A percentile compares a stretch with the other conserved stretches of the same genome.
phyloP scores from a whole-genome alignment of 2,113 vertebrate genomes.

The Gopherus evgoodei region DNA sequence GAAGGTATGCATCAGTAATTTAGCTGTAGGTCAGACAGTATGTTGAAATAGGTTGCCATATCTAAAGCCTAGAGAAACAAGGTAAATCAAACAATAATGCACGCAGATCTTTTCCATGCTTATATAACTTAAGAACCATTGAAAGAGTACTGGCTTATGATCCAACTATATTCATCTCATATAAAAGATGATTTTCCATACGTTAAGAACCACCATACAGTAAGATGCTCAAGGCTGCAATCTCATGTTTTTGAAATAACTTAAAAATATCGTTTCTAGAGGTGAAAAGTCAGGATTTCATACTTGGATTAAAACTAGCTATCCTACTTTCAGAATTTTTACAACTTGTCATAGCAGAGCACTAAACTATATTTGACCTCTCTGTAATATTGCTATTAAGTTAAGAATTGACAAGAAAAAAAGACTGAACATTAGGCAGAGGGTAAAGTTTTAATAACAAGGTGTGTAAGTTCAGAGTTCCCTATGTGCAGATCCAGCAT shows the following conservation, averaged over 20 bases:
- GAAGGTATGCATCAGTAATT: too few relatives aligned
- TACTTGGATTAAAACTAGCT: background rate
- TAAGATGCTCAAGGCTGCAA: background rate
- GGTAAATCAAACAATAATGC: too few relatives aligned
- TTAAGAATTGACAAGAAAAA: background rate
- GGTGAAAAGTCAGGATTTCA: background rate
- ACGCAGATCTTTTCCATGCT: too few relatives aligned
- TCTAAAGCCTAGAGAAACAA: too few relatives aligned
- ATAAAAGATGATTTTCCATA: background rate
- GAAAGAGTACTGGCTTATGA: background rate
- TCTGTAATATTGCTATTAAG: fast-evolving
- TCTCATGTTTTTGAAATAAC: fast-evolving
- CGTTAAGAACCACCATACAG: background rate
- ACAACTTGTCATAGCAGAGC: background rate
- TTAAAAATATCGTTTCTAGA: background rate
- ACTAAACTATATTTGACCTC: background rate
- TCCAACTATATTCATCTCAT: background rate
- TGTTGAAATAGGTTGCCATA: too few relatives aligned
- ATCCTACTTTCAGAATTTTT: background rate
- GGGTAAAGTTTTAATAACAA: constrained; percentile 4
- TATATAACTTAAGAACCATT: background rate
- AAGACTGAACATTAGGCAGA: background rate
- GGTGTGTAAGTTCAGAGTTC: constrained; percentile 1
- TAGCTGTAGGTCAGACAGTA: too few relatives aligned
- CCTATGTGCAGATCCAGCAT: constrained; percentile 1